phyloP scores from a whole-genome alignment of 2,113 vertebrate species.

The Rhagologus leucostigma region DNA sequence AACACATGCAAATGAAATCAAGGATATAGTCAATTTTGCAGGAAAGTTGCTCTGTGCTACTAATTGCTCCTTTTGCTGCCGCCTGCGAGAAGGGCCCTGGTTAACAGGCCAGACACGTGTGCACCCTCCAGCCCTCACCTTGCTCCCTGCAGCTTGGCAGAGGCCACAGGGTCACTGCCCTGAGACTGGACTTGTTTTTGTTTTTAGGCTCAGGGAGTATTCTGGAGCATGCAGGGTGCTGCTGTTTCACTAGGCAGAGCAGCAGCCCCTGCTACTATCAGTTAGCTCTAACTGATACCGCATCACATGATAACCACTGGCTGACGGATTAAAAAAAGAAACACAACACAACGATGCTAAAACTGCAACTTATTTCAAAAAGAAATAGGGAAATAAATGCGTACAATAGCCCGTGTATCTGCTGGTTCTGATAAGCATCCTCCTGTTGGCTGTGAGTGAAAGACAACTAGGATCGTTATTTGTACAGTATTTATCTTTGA shows the following conservation, averaged over 20 bases:
- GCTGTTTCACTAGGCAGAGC: slow-evolving; percentile 40
- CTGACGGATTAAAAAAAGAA: neutral
- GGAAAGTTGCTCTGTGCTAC: neutral
- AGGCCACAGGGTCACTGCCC: neutral
- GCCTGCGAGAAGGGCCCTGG: neutral
- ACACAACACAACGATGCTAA: neutral
- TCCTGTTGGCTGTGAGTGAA: slow-evolving; percentile 84
- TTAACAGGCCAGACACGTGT: neutral
- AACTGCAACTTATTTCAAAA: slow-evolving; percentile 65
- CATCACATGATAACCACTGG: slow-evolving; percentile 16
- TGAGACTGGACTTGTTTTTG: slow-evolving; percentile 8
- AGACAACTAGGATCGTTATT: slow-evolving; percentile 80
- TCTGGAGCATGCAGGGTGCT: neutral
- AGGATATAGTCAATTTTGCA: neutral
- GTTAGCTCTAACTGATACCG: slow-evolving; percentile 9
- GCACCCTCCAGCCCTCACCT: slow-evolving; percentile 13
- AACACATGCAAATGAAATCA: slow-evolving; percentile 48
- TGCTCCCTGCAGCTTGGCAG: neutral
- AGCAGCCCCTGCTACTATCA: slow-evolving; percentile 54
- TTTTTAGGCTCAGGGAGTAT: neutral
- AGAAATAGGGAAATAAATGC: slow-evolving; percentile 82
- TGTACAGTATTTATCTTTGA: slow-evolving; percentile 85
- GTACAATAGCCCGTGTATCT: slow-evolving; percentile 70
- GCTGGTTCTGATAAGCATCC: slow-evolving; percentile 85
- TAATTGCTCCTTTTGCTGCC: neutral